Evolutionary conservation across 92 coral and sea anemone genomes (phyloP), one percentile per base, ranked within the genome.

Genomic region (Heteractis magnifica): DNA sequence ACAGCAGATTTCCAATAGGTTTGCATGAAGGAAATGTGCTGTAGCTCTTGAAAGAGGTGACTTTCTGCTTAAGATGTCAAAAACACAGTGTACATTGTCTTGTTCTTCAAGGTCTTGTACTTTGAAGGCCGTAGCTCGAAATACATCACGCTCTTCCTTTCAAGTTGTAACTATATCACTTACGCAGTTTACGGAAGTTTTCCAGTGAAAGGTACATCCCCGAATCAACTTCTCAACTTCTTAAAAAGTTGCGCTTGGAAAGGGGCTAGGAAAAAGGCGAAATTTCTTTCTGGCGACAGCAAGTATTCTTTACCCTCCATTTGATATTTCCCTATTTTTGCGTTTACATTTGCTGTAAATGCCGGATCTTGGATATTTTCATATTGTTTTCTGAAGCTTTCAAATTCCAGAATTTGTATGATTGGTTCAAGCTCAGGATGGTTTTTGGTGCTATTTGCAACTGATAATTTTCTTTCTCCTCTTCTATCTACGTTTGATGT

Each of bases 291-390:
- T 0, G 93, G 93, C 34, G 90, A 52, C 20, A 90, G 75, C 55
- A 87, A 15, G 62, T 84, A 90, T 71, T 90, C 85, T 52, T 65
- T 86, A 72, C 88, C 90, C 8, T 90, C 88, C 90, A 90, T 90
- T 52, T 12, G 65, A 52, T 90, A 86, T 52, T 60, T 75, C 13
- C 90, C 85, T 85, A 86, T 82, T 78, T 60, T 78, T 1, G 49
- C 18, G 60, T 90, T 86, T 13, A 90, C 85, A 5, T 76, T 56
- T 82, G 77, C 71, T 13, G 87, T 78, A 49, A 83, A 84, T 71
- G 83, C 88, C 34, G 48, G 78, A 52, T 78, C 90, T 86, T 90
- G 85, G 11, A 6, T 11, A 1, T 19, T 80, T 78, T 87, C 90
- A 10, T 79, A 76, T n/a, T 34, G 8, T 14, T 90, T 90, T 70